A percentile compares a stretch with the other conserved stretches of the same genome.
Evolutionary conservation across 2,113 vertebrate genomes (phyloP).

Genomic region (Oplegnathus fasciatus): DNA sequence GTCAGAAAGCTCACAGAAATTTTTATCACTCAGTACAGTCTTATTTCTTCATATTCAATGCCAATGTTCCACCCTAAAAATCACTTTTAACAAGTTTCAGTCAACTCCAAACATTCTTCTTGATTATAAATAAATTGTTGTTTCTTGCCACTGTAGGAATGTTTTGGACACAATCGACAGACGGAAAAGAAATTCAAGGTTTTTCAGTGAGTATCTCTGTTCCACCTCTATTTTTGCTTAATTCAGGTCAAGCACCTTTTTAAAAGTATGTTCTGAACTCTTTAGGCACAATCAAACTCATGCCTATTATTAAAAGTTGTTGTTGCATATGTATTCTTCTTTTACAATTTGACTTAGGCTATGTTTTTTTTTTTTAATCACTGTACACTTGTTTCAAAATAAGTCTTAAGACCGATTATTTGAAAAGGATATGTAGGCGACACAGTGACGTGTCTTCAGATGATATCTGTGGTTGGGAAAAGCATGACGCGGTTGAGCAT

Average conservation of each 20-base stretch:
- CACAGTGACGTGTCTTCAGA: constrained; percentile 15
- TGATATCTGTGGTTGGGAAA: constrained; percentile 43
- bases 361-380: background rate
- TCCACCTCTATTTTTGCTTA: background rate
- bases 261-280: background rate
- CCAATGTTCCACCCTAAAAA: background rate
- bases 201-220: constrained; percentile 81
- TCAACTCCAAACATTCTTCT: background rate
- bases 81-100: background rate
- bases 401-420: background rate
- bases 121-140: background rate
- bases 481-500: constrained; percentile 11
- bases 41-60: background rate
- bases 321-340: background rate
- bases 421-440: background rate
- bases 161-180: constrained; percentile 64
- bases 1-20: background rate
- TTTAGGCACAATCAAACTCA: background rate
- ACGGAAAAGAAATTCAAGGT: constrained; percentile 79
- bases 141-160: constrained; percentile 59
- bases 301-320: too few species aligned
- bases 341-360: background rate
- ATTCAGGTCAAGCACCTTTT: background rate
- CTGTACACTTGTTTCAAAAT: background rate
- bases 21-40: background rate